Percentiles rank a stretch among this genome's conserved stretches.
Evolutionary conservation across 2,797 vertebrate species (phyloP).

Genomic region (Xenops minutus): DNA sequence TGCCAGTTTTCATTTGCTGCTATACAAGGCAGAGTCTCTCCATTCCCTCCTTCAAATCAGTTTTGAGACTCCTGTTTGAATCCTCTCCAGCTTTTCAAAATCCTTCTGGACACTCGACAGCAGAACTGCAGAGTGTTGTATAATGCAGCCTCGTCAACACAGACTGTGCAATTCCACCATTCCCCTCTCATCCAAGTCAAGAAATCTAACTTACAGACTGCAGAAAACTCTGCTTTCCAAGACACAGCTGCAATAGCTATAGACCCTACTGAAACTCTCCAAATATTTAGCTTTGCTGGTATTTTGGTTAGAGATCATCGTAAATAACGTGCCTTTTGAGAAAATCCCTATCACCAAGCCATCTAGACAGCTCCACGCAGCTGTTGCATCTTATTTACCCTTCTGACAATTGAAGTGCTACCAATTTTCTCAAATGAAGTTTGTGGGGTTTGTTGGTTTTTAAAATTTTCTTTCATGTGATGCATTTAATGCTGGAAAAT

Average conservation of each 20-base stretch:
- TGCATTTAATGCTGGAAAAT: not conserved
- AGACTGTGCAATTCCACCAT: not conserved
- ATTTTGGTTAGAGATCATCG: not conserved
- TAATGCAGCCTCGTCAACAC: not conserved
- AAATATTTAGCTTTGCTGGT: not conserved
- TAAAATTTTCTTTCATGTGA: not conserved
- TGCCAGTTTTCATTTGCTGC: slow-evolving; percentile 20
- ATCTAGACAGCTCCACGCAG: not conserved
- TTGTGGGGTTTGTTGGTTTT: not conserved
- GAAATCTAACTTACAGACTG: not conserved
- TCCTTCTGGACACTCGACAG: not conserved
- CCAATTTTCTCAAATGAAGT: not conserved
- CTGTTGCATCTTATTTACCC: not conserved
- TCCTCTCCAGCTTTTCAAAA: not conserved
- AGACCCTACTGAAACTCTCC: not conserved
- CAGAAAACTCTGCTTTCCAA: not conserved
- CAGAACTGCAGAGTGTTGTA: not conserved
- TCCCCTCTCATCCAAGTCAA: not conserved
- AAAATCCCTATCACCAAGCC: fast-evolving
- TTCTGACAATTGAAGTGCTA: not conserved
- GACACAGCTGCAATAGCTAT: fast-evolving
- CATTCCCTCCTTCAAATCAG: not conserved
- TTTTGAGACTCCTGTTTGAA: not conserved
- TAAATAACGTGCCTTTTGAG: not conserved
- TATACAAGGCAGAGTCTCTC: not conserved